Base-by-base conservation (phyloP, 30 jellyfish, hydroid and myxozoan species). In the Aurelia aurita complex sp. Pacific region DNA sequence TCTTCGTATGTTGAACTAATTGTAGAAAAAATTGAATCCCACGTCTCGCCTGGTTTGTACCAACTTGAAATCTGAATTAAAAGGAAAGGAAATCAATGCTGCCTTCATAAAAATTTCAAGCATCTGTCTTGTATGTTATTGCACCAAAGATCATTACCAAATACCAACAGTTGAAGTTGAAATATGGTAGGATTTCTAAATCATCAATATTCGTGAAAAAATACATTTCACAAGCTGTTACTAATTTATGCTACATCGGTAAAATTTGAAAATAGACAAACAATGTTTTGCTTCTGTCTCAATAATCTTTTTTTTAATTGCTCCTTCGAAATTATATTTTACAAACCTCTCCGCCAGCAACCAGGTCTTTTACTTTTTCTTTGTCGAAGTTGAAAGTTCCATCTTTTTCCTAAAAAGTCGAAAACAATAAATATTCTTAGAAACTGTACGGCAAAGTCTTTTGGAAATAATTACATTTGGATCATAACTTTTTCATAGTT, bases 31-130 rank as follows among this genome's bases (percentile, higher is more conserved):
- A 83, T 87, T 10, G 97, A 74, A 66, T 95, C 97, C 99, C 99
- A 95, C 2, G 99, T 95, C 69, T 95, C 99, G n/a, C 97, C 96
- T 8, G 92, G 94, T 19, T 83, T 74, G 85, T 95, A 95, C 99
- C 99, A 95, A 43, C 92, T 77, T 35, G 86, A 79, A 14, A 95
- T 77, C 99, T 95, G 43, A 2, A 80, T 61, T 11, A 23, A 61
- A 43, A 7, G 15, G 57, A 9, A 46, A 46, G 12, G 14, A 46
- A 46, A 46, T 6, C 12, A 46, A 46, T 46, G 15, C 0, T 46
- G 57, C 0, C 57, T 46, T 0, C 57, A 46, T 0, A 0, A 46
- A 46, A 46, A 6, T 6, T 46, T 46, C 8, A 55, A 74, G 69
- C 2, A 80, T 9, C 46, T 23, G 8, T 19, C 14, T 63, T 63